These are phyloP conservation scores for Leptogaster cylindrica DNA, from an alignment of 2,888 invertebrate genomes.

Conservation along the genomic window DNA sequence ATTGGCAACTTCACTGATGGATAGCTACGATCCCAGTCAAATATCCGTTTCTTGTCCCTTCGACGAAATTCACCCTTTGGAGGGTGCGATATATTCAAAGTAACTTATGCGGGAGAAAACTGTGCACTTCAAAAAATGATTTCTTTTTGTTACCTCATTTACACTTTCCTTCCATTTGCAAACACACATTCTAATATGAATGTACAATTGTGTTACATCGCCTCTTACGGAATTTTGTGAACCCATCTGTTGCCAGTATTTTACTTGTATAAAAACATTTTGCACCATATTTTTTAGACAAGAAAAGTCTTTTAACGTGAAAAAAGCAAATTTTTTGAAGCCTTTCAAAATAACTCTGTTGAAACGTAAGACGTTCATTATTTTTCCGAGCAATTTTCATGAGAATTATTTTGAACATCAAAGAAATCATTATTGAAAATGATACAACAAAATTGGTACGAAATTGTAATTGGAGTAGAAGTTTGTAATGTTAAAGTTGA, in stretches of 20 bases:
- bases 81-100: constrained; percentile 19
- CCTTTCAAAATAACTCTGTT: too few species aligned
- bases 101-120: constrained; percentile 27
- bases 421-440: too few species aligned
- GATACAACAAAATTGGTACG: too few species aligned
- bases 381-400: too few species aligned
- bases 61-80: constrained; percentile 5
- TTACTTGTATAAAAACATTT: neutral
- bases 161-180: constrained; percentile 22
- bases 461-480: too few species aligned
- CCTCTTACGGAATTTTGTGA: constrained; percentile 8
- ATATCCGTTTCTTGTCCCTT: constrained; percentile 12
- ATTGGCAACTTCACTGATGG: constrained; percentile 36
- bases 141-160: constrained; percentile 32
- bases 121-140: constrained; percentile 25
- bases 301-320: constrained; percentile 1
- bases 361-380: too few species aligned
- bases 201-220: neutral
- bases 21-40: constrained; percentile 17
- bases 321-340: constrained; percentile 24
- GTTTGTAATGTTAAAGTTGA: too few species aligned
- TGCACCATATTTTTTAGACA: constrained; percentile 20
- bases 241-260: constrained; percentile 6
- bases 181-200: neutral
- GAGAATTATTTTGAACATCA: too few species aligned